Base-by-base conservation (phyloP, 2,113 vertebrate genomes). In the Grammomys surdaster region DNA sequence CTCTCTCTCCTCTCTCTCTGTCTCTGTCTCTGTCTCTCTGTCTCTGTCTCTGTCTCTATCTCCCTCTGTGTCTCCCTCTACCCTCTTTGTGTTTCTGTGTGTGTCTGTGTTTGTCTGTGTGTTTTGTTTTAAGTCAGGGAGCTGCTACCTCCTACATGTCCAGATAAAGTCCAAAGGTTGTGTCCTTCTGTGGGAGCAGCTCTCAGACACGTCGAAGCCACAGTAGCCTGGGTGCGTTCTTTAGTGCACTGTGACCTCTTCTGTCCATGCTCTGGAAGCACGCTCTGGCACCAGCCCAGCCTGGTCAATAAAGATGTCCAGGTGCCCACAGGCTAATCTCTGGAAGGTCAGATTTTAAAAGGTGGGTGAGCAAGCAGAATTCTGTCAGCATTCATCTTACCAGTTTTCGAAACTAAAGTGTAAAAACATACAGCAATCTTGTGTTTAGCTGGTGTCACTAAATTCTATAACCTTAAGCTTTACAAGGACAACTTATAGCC, bases 271-370 rank as follows among this genome's bases (percentile, higher is more conserved):
- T 63, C 85, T 96, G 97, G 95, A 93, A 97, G 48, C 12, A 93
- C 67, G 77, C 82, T 46, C 81, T 95, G 97, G 95, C 93, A 97
- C 40, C 20, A 94, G 95, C 98, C 97, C 80, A 97, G 84, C 97
- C 97, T 36, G 46, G 72, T 95, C 92, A 95, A 97, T 98, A 98
- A 98, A 98, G 97, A 98, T 98, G 98, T 98, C 97, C 97, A 98
- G 91, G 95, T 98, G 94, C 84, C 84, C 95, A 81, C 86, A 88
- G 40, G 98, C 97, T 98, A 97, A 98, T 98, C 98, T 98, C 98
- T 98, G 96, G 92, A 97, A 98, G 72, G 96, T 96, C 40, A 98
- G 96, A 95, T 98, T 98, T 98, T 85, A 93, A 98, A 97, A 98
- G 84, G 88, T 97, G 97, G 98, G 98, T 96, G 92, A 98, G 94